Conservation (phyloP, 2,113 vertebrate species). For the Copsychus sechellarum region DNA sequence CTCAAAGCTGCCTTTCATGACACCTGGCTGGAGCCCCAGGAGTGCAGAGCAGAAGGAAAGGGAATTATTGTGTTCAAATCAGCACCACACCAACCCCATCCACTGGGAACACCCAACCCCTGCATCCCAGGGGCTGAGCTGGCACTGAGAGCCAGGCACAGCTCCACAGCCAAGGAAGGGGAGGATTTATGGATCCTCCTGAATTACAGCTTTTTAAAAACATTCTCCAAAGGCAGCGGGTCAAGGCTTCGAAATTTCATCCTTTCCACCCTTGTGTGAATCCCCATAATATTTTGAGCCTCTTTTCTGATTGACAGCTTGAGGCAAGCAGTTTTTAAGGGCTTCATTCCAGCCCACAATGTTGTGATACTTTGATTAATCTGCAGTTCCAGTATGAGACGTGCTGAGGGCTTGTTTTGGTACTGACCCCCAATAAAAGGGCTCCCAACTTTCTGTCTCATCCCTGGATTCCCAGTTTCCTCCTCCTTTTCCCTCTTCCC, state of each 20-base stretch:
- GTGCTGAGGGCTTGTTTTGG: not conserved
- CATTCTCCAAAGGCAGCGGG: accelerated
- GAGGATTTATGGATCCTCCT: not conserved
- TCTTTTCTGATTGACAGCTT: not conserved
- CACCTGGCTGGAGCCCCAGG: accelerated
- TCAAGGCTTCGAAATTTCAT: not conserved
- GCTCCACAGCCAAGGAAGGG: not conserved
- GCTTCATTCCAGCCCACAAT: not conserved
- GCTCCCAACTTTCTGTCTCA: not conserved
- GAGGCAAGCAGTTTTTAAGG: not conserved
- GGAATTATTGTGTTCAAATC: accelerated
- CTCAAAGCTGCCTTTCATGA: not conserved
- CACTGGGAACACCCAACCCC: not conserved
- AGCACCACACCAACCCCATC: not conserved
- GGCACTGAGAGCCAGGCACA: not conserved
- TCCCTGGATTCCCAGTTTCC: not conserved
- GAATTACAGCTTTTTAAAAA: not conserved
- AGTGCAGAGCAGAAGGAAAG: not conserved
- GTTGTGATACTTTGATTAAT: not conserved
- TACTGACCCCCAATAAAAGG: not conserved
- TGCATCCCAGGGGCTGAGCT: not conserved
- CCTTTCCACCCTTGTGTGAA: not conserved
- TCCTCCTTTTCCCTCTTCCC: not conserved
- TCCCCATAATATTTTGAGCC: accelerated
- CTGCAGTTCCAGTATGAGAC: not conserved